Conservation (phyloP, 53 echinoderm and acorn worm species). For the Crossaster papposus region DNA sequence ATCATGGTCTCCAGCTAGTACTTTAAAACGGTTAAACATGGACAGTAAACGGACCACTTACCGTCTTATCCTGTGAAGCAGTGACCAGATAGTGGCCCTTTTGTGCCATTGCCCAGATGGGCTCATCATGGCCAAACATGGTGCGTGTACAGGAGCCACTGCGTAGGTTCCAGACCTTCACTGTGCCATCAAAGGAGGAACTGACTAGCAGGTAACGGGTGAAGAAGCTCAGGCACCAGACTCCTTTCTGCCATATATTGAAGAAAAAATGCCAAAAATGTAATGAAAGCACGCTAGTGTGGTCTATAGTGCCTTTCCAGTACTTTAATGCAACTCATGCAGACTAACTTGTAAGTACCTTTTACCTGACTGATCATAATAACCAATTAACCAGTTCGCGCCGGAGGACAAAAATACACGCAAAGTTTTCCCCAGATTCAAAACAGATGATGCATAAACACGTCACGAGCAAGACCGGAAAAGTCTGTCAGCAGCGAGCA, state of each 20-base stretch:
- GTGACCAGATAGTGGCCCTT: conserved; percentile 84
- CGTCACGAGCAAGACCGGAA: too few relatives aligned
- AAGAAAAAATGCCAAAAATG: not conserved
- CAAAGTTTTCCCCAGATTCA: too few relatives aligned
- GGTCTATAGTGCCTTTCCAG: too few relatives aligned
- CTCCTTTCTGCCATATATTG: conserved; percentile 81
- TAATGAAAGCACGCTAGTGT: too few relatives aligned
- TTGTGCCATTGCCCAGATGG: conserved; percentile 90
- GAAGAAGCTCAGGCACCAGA: conserved; percentile 98
- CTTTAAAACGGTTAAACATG: not conserved
- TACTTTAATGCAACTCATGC: too few relatives aligned
- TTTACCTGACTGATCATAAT: too few relatives aligned
- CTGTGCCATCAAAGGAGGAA: conserved; percentile 80
- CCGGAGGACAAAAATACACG: not conserved
- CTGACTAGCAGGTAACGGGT: conserved; percentile 88
- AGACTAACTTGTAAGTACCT: too few relatives aligned
- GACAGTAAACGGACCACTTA: conserved; percentile 45
- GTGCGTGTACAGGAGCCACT: conserved; percentile 83
- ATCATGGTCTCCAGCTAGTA: not conserved
- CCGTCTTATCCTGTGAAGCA: conserved; percentile 93
- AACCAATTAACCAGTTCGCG: too few relatives aligned
- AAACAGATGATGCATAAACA: too few relatives aligned
- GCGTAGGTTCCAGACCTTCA: conserved; percentile 95
- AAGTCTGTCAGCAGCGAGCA: too few relatives aligned
- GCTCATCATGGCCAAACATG: conserved; percentile 89